A percentile compares a stretch with the other conserved stretches of the same genome.
These are phyloP conservation scores for Drosophila arawakana DNA, from an alignment of 1,140 invertebrate genomes.

Conservation along the genomic window DNA sequence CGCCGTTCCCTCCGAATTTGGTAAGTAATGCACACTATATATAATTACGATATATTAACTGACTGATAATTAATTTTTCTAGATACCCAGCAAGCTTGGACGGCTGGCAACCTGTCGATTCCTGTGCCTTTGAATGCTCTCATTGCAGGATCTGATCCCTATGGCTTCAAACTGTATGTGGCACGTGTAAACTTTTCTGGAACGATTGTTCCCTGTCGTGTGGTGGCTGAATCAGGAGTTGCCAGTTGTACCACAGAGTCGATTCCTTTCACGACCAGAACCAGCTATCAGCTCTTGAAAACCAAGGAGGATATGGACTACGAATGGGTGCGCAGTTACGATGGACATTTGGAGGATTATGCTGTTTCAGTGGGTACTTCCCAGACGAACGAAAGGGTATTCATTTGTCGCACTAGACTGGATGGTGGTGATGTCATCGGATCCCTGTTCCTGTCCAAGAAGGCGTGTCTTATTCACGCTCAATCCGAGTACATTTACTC, in stretches of 20 bases:
- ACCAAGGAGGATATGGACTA: background rate
- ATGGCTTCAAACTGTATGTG: conserved; percentile 2
- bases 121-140: conserved; percentile 2
- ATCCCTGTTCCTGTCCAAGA: background rate
- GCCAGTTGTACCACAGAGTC: background rate
- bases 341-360: background rate
- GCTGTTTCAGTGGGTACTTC: conserved; percentile 17
- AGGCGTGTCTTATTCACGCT: background rate
- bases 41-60: too few species aligned
- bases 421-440: conserved; percentile 4
- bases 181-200: background rate
- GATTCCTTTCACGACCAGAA: background rate
- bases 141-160: background rate
- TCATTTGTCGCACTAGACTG: background rate
- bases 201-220: background rate
- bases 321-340: conserved; percentile 18
- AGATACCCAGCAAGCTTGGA: conserved; percentile 22
- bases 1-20: conserved; percentile 7
- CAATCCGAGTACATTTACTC: background rate
- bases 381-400: background rate
- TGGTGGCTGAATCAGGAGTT: conserved; percentile 3
- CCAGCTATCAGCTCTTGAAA: conserved; percentile 2
- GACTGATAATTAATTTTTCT: background rate
- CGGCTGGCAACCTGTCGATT: conserved; percentile 21
- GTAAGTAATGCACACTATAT: background rate